Percentiles rank a stretch among this genome's conserved stretches.
Evolutionary conservation across 1,140 invertebrate species (phyloP).

Genomic region (Cepaea nemoralis): DNA sequence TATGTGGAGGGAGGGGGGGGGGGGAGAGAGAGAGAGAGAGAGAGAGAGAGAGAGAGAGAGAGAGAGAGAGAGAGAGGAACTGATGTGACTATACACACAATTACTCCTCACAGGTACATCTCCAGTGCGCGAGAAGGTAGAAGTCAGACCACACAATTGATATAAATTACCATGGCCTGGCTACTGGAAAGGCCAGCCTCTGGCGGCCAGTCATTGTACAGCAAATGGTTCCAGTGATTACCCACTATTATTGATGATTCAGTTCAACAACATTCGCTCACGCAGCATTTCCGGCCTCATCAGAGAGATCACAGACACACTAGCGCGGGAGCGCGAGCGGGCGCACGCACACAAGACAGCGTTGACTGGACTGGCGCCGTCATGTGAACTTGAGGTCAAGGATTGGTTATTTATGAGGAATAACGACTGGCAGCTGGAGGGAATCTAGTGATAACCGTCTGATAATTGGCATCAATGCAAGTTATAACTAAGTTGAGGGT

Average conservation of each 20-base stretch:
- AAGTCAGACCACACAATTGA: too few species aligned
- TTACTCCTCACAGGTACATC: too few species aligned
- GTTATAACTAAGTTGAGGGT: too few species aligned
- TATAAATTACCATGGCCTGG: too few species aligned
- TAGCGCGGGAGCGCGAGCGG: neutral
- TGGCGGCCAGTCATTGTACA: neutral
- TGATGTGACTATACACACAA: too few species aligned
- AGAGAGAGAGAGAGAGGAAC: too few species aligned
- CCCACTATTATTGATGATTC: neutral
- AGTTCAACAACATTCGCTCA: neutral
- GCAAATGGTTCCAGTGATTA: neutral
- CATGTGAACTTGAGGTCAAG: neutral
- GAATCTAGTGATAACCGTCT: too few species aligned
- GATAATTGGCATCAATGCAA: too few species aligned
- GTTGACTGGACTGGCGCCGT: neutral
- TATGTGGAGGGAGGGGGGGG: conserved; percentile 15
- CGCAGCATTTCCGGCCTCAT: too few species aligned
- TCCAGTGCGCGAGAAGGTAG: too few species aligned
- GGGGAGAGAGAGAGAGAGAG: neutral
- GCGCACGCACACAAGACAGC: neutral
- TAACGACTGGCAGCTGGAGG: too few species aligned
- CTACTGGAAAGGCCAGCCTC: too few species aligned
- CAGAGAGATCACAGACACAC: neutral
- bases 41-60: neutral
- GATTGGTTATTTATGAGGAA: neutral